Base-by-base conservation (phyloP, 2,888 invertebrate species). In the Dasysyrphus albostriatus region DNA sequence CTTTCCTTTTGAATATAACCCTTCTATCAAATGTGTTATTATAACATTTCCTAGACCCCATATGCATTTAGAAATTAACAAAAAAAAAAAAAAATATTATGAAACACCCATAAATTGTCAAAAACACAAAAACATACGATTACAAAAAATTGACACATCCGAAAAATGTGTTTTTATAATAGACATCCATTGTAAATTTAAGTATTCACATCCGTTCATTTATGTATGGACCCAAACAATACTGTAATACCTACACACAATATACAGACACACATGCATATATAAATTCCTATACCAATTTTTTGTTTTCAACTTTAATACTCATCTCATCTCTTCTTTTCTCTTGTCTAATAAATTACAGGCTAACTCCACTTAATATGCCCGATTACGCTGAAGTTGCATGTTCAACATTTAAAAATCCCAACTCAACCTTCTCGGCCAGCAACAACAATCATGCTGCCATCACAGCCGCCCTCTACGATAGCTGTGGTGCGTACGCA, bases 371-470 rank as follows among this genome's bases (percentile, higher is more conserved):
- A 74, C 89, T 93, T 89, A 93, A 93, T 89, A 93, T 93, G 93
- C 93, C 93, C 88, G 93, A 93, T 91, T 93, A 93, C 90, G 93
- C 93, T 88, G 93, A 93, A 91, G 93, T 93, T 89, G 92, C 92
- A 88, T 93, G 93, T 90, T 93, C 93, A 88, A 92, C 93, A 90
- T 93, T 93, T 90, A 93, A 93, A 91, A 92, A 91, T 88, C 91
- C 92, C 61, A 90, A 89, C 76, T 79, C 84, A 67, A 83, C 73
- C 77, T 51, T 89, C 69, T 87, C 88, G 37, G 47, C 24, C 24
- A 24, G 39, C 70, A 88, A 88, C 89, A 88, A 88, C 85, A 83
- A 78, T 81, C 51, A 67, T 81, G 78, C 70, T 59, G 61, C 70
- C 29, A 54, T 63, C 65, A 42, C 83, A 58, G 88, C 80, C 79